Percentiles rank a stretch among this genome's conserved stretches.
phyloP scores from a whole-genome alignment of 2,888 invertebrate genomes.

The Petrolisthes cinctipes region DNA sequence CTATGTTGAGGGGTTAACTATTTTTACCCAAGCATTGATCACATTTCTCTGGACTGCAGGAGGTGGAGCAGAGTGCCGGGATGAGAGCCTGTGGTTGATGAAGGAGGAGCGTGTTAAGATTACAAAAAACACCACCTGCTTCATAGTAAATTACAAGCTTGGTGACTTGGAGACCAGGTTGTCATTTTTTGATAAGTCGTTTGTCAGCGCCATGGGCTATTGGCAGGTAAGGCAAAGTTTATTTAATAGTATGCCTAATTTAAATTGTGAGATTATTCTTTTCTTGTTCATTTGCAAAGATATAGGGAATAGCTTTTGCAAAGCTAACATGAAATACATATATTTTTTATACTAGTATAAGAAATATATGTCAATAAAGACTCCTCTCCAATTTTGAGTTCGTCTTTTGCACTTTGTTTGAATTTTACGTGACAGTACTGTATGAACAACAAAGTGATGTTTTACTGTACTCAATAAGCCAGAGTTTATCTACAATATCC shows the following conservation, averaged over 20 bases:
- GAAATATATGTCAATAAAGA: too few relatives aligned
- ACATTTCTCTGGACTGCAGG: background rate
- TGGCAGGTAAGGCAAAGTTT: background rate
- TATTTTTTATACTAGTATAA: too few relatives aligned
- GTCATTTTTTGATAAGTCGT: conserved; percentile 27
- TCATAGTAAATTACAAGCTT: conserved; percentile 15
- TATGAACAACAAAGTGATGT: too few relatives aligned
- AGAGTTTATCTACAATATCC: background rate
- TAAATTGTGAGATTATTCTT: too few relatives aligned
- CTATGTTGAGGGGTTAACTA: background rate
- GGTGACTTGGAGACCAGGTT: conserved; percentile 1
- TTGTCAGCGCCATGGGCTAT: conserved; percentile 27
- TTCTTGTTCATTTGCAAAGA: too few relatives aligned
- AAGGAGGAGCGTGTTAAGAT: conserved; percentile 22
- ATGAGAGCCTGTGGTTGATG: conserved; percentile 35
- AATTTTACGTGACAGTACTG: too few relatives aligned
- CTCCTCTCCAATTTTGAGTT: too few relatives aligned
- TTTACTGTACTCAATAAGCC: too few relatives aligned
- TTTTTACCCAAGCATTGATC: background rate
- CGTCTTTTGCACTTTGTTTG: too few relatives aligned
- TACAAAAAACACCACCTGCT: conserved; percentile 27
- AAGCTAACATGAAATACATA: too few relatives aligned
- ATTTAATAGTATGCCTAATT: background rate
- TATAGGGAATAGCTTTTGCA: too few relatives aligned
- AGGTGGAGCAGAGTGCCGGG: conserved; percentile 37